Conservation (phyloP, 1,140 invertebrate species). For the Stratiolaelaps scimitus region DNA sequence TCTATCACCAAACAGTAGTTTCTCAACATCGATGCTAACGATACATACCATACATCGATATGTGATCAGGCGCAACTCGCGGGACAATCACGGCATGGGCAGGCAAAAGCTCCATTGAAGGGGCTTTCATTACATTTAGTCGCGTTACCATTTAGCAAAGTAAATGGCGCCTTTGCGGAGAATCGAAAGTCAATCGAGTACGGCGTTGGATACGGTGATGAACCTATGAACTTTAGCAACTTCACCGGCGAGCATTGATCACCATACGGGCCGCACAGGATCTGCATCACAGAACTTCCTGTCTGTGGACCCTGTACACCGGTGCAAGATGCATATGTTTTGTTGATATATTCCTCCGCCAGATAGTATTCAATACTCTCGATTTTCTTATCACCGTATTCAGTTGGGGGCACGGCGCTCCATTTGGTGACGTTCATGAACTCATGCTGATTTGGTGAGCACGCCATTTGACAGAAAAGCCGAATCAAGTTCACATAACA, state of each 20-base stretch:
- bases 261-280: slow-evolving; percentile 63
- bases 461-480: slow-evolving; percentile 70
- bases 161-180: slow-evolving; percentile 51
- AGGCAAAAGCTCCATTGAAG: slow-evolving; percentile 50
- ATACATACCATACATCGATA: too few species aligned
- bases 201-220: background rate
- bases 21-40: too few species aligned
- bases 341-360: slow-evolving; percentile 52
- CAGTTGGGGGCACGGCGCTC: slow-evolving; percentile 9
- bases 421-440: slow-evolving; percentile 52
- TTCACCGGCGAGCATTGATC: slow-evolving; percentile 43
- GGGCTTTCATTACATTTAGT: background rate
- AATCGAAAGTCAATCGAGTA: slow-evolving; percentile 48
- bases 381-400: slow-evolving; percentile 39
- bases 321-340: slow-evolving; percentile 65
- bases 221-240: slow-evolving; percentile 31
- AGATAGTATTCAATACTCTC: slow-evolving; percentile 48
- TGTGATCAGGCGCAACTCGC: too few species aligned
- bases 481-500: slow-evolving; percentile 68
- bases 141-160: too few species aligned
- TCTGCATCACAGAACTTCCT: slow-evolving; percentile 59
- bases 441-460: slow-evolving; percentile 58
- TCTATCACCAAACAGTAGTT: too few species aligned
- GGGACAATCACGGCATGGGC: slow-evolving; percentile 83
- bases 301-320: slow-evolving; percentile 64